Conservation (phyloP, 2,888 invertebrate species). For the Stratiomys singularior region DNA sequence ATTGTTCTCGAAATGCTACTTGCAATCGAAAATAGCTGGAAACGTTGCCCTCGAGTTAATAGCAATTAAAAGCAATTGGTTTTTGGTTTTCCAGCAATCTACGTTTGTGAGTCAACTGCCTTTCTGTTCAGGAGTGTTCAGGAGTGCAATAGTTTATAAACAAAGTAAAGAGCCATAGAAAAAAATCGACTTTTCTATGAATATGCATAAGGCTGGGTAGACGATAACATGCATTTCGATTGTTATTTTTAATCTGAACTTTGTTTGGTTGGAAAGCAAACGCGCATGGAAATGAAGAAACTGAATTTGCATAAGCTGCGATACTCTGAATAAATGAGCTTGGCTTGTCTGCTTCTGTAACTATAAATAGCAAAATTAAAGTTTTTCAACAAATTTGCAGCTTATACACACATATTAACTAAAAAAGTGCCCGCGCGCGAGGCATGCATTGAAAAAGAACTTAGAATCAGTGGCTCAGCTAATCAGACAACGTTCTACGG, state of each 20-base stretch:
- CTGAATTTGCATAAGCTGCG: too few species aligned
- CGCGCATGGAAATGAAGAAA: too few species aligned
- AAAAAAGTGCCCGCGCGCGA: too few species aligned
- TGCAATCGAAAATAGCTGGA: background rate
- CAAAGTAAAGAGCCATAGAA: background rate
- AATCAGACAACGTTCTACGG: too few species aligned
- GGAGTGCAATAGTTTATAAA: conserved; percentile 10
- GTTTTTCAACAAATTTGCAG: too few species aligned
- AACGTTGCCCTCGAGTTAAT: background rate
- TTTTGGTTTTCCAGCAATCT: background rate
- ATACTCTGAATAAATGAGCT: too few species aligned
- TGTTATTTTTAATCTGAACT: background rate
- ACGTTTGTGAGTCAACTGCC: background rate
- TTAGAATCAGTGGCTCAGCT: too few species aligned
- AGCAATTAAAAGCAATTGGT: background rate
- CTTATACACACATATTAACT: too few species aligned
- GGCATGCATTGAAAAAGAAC: too few species aligned
- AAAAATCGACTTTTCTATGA: conserved; percentile 16
- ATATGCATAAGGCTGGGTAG: conserved; percentile 17
- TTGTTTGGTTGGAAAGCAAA: too few species aligned
- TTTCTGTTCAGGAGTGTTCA: background rate
- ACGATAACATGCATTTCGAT: conserved; percentile 35
- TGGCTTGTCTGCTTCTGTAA: too few species aligned
- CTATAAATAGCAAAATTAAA: too few species aligned
- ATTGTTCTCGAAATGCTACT: conserved; percentile 9